phyloP scores from a whole-genome alignment of 2,888 invertebrate species.

The Brachynemurus nebulosus region DNA sequence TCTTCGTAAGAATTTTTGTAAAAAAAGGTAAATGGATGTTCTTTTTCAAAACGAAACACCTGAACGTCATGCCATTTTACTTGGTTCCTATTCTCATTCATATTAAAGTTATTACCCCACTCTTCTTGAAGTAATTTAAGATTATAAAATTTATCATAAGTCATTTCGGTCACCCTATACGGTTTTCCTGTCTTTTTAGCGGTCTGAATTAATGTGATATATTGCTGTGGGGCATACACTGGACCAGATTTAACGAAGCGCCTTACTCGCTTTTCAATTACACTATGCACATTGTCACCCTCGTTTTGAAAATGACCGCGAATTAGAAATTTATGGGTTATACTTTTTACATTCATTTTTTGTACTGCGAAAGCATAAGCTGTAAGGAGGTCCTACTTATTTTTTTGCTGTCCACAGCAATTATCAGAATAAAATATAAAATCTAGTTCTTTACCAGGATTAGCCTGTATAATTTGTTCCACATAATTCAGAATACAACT shows the following conservation, averaged over 20 bases:
- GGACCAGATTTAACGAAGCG: too few relatives aligned
- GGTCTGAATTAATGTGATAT: conserved; percentile 13
- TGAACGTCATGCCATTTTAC: conserved; percentile 18
- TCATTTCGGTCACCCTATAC: conserved; percentile 15
- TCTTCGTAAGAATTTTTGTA: neutral
- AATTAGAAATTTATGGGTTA: too few relatives aligned
- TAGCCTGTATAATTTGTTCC: conserved; percentile 8
- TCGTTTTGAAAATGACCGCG: too few relatives aligned
- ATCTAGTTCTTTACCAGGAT: conserved; percentile 12
- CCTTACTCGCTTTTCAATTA: too few relatives aligned
- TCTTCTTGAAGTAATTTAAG: conserved; percentile 16
- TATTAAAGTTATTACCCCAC: conserved; percentile 17
- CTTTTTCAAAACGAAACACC: conserved; percentile 17
- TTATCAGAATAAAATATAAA: conserved; percentile 24
- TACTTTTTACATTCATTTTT: conserved; percentile 12
- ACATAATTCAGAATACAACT: conserved; percentile 16
- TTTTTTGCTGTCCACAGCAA: conserved; percentile 22
- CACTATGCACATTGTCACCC: too few relatives aligned
- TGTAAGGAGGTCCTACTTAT: too few relatives aligned
- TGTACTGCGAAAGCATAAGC: conserved; percentile 15
- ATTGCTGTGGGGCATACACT: too few relatives aligned
- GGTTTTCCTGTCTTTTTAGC: conserved; percentile 18
- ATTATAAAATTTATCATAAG: conserved; percentile 13
- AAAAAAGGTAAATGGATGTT: neutral
- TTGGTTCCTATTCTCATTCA: conserved; percentile 16